Conservation (phyloP, 2,113 vertebrate genomes). For the Lophura nycthemera region DNA sequence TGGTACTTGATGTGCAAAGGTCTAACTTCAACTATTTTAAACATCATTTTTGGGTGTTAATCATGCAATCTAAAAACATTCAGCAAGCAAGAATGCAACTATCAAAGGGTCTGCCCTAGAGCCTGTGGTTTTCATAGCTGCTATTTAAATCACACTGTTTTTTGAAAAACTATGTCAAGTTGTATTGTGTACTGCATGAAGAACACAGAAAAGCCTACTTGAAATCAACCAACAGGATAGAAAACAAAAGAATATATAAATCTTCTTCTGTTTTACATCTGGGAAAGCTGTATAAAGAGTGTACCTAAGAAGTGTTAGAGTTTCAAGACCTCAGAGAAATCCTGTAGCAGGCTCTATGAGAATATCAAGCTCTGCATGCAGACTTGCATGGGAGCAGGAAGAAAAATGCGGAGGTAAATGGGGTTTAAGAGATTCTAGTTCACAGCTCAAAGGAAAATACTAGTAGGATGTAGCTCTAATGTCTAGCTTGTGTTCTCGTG, state of each 20-base stretch:
- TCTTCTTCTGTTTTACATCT: neutral
- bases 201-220: neutral
- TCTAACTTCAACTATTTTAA: neutral
- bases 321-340: neutral
- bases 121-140: neutral
- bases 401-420: neutral
- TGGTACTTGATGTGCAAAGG: neutral
- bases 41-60: neutral
- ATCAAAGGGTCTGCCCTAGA: neutral
- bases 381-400: neutral
- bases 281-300: neutral
- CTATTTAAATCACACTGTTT: neutral
- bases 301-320: neutral
- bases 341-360: neutral
- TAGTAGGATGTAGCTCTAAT: neutral
- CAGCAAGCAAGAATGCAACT: neutral
- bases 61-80: neutral
- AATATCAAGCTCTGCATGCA: neutral
- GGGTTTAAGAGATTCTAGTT: neutral
- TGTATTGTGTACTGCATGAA: neutral
- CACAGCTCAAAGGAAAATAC: neutral
- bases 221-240: neutral
- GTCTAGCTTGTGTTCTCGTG: fast-evolving
- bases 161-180: neutral
- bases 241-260: neutral